Conservation (phyloP, 2,888 invertebrate genomes). For the Epirrita christyi region DNA sequence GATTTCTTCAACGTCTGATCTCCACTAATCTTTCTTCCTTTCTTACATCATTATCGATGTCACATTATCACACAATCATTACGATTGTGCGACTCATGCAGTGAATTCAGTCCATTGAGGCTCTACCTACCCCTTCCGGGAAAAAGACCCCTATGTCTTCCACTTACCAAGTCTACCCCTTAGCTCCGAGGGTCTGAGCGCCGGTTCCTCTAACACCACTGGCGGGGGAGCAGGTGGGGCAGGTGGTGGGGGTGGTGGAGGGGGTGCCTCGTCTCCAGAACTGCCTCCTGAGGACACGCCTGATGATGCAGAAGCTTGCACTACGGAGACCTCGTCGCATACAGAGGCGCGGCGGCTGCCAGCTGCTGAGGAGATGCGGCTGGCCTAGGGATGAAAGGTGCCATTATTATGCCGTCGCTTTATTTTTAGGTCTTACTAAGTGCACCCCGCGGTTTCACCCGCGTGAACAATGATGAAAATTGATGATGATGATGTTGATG, state of each 20-base stretch:
- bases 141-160: no score
- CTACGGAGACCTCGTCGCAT: constrained; percentile 63
- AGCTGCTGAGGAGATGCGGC: constrained; percentile 75
- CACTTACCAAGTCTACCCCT: constrained; percentile 76
- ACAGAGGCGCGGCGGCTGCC: constrained; percentile 75
- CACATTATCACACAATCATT: no score
- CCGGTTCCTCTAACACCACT: constrained; percentile 88
- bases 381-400: constrained; percentile 50
- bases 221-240: constrained; percentile 77
- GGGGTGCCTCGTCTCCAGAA: constrained; percentile 84
- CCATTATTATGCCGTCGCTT: neutral
- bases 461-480: no score
- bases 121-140: no score
- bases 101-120: no score
- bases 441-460: no score
- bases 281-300: constrained; percentile 76
- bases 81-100: no score
- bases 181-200: constrained; percentile 86
- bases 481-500: no score
- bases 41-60: no score
- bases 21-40: no score
- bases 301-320: constrained; percentile 68
- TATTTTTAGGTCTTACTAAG: no score
- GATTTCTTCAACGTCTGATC: no score
- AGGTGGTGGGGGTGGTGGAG: constrained; percentile 89